Conservation (phyloP, 2,113 vertebrate species). For the Epinephelus cyanopodus region DNA sequence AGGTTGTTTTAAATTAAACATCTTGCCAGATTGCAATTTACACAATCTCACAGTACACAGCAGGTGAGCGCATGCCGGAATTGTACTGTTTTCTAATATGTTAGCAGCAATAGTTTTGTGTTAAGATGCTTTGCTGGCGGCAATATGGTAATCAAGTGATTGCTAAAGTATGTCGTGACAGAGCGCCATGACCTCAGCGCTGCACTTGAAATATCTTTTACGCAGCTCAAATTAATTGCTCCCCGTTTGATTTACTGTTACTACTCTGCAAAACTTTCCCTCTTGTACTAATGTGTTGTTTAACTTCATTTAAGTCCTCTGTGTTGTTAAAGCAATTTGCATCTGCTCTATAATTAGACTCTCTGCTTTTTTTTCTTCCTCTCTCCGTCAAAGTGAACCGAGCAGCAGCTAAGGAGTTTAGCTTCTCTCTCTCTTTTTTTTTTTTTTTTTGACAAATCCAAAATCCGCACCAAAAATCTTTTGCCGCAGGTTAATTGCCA, state of each 20-base stretch:
- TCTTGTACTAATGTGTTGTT: constrained; percentile 32
- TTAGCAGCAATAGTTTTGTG: neutral
- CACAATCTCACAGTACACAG: neutral
- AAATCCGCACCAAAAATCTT: constrained; percentile 52
- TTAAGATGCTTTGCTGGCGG: constrained; percentile 29
- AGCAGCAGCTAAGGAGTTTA: constrained; percentile 40
- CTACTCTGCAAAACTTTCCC: constrained; percentile 14
- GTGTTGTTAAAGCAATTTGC: constrained; percentile 38
- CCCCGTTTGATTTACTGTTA: constrained; percentile 37
- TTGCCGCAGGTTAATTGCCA: constrained; percentile 74
- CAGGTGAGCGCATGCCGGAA: constrained; percentile 7
- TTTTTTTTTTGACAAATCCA: constrained; percentile 39
- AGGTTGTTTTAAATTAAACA: constrained; percentile 44
- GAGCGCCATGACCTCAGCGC: constrained; percentile 14
- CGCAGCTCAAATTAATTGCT: constrained; percentile 43
- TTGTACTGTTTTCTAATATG: constrained; percentile 21
- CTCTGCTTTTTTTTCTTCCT: neutral
- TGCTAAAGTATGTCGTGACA: constrained; percentile 13
- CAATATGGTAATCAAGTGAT: constrained; percentile 39
- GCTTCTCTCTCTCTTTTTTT: constrained; percentile 4
- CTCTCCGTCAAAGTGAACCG: constrained; percentile 30
- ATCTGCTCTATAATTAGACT: constrained; percentile 48
- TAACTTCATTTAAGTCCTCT: constrained; percentile 33
- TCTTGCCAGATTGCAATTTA: constrained; percentile 11
- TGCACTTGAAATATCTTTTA: constrained; percentile 20